Evolutionary conservation across 2,797 vertebrate genomes (phyloP).

Genomic region (Perodicticus potto): DNA sequence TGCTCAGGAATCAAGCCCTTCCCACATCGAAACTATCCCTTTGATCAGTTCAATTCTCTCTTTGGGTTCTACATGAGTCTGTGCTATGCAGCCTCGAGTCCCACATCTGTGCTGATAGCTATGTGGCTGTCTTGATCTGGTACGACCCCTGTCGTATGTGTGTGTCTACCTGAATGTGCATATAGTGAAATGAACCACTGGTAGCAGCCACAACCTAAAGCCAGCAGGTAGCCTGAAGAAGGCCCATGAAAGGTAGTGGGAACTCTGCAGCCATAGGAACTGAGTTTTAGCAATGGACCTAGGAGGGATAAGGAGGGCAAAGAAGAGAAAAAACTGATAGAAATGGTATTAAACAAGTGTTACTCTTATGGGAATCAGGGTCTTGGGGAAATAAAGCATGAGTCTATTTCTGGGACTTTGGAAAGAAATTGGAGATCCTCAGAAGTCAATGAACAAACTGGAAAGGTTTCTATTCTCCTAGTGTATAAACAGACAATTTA

Average conservation of each 20-base stretch:
- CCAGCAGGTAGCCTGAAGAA: not conserved
- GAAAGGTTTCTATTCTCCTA: not conserved
- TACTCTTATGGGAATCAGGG: not conserved
- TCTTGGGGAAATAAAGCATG: not conserved
- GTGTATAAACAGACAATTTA: not conserved
- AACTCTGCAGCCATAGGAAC: not conserved
- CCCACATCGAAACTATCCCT: not conserved
- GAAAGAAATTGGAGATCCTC: not conserved
- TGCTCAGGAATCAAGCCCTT: not conserved
- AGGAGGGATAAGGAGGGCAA: not conserved
- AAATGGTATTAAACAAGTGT: not conserved
- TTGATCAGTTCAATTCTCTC: not conserved
- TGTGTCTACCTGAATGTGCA: not conserved
- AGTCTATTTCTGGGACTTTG: not conserved
- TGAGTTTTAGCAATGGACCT: not conserved
- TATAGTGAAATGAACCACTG: not conserved
- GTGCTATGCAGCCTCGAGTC: not conserved
- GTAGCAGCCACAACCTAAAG: not conserved
- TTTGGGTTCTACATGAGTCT: not conserved
- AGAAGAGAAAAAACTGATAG: not conserved
- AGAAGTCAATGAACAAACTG: not conserved
- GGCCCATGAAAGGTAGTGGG: not conserved
- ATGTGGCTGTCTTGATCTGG: not conserved
- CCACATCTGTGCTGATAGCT: accelerated
- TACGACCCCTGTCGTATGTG: not conserved